Base-by-base conservation (phyloP, 1,140 invertebrate species). In the Plectrocnemia conspersa region DNA sequence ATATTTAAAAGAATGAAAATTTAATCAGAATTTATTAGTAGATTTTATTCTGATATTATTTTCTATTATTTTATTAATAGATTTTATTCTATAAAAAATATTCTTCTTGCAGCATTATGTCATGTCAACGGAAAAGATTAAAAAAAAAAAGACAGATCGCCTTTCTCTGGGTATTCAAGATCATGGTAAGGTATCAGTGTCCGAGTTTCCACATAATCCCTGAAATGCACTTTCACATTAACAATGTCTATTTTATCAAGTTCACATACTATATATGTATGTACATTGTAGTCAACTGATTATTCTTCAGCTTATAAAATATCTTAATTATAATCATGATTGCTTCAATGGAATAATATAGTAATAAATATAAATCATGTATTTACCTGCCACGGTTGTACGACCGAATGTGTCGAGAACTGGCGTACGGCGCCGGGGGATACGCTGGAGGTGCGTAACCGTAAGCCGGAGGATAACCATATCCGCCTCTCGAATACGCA, bases 181-280 rank as follows among this genome's bases (percentile, higher is more conserved):
- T 91, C 88, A 77, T 84, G 82, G 79, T 91, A 91, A 69, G 80
- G 84, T 74, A 90, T 77, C 65, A 89, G 77, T 68, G 77, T 68
- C 88, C 80, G 58, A 48, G 74, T 72, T 66, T 79, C 74, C 66
- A 79, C 77, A 65, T 77, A 65, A 67, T 76, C 76, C 76, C 80
- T 82, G 79, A 63, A 80, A 81, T 72, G 68, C 44, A 29, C 18
- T 36, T 55, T 29, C 6, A 22, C n/a, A n/a, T n/a, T n/a, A n/a
- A n/a, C n/a, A n/a, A n/a, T n/a, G n/a, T n/a, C n/a, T n/a, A n/a
- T n/a, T n/a, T n/a, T n/a, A n/a, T n/a, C n/a, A n/a, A n/a, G n/a
- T n/a, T n/a, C n/a, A n/a, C n/a, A n/a, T n/a, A n/a, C n/a, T n/a
- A n/a, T n/a, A n/a, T n/a, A n/a, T n/a, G n/a, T n/a, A n/a, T n/a